Evolutionary conservation across 2,888 invertebrate species (phyloP), one percentile per base, ranked within the genome.

Genomic region (Limulus polyphemus): DNA sequence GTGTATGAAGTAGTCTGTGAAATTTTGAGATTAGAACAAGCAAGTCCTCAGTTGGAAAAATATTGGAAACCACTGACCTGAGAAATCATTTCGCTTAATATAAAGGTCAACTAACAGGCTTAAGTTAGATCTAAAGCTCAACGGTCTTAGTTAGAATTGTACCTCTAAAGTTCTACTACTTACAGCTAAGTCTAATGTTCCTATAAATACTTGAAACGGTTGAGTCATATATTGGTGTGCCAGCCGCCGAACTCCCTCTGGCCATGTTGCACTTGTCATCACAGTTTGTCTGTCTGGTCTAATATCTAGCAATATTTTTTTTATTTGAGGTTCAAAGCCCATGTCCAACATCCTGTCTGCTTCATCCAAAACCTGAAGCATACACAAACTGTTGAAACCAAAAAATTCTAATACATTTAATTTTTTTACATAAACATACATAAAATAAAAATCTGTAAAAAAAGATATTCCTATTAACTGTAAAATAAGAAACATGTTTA

Each of bases 261-360:
- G 95, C 97, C 95, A 97, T 0, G 97, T 97, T 13, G 97, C 97
- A 74, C 86, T 86, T 0, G 95, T 97, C 93, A 97, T 93, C 0
- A 95, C 84, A n/a, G 92, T 92, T 75, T 97, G 94, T 60, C 93
- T 79, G 49, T 68, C 91, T 10, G 92, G 90, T 60, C 91, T 82
- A 32, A 92, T 83, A 72, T 87, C 85, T 63, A 88, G 79, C 68
- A 92, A 77, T 13, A 87, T 84, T 74, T 87, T 88, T 51, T 88
- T 83, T 68, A 97, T 80, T 65, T 81, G 79, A 10, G 79, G 79
- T 69, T 81, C 79, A 74, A 81, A 81, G 1, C 81, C 81, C 79
- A 81, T 77, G 71, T 81, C 81, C 60, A 82, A 72, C 82, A 82
- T 82, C n/a, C 81, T 72, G 69, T 98, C 81, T 85, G 82, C 81